Evolutionary conservation across 2,113 vertebrate genomes (phyloP), one percentile per base, ranked within the genome.

Genomic region (Charadrius vociferus): DNA sequence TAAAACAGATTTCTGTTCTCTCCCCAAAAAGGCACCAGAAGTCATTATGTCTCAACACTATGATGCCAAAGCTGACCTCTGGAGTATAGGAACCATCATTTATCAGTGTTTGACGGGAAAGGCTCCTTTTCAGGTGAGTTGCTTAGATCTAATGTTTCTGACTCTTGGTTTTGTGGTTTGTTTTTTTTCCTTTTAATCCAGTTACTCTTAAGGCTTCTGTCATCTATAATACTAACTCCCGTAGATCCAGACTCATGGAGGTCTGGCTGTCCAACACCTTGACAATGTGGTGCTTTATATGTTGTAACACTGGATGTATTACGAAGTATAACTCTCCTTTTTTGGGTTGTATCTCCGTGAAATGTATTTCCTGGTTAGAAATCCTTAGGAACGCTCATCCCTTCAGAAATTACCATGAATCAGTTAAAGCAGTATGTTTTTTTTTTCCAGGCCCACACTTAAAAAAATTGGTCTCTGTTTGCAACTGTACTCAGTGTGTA

Each of bases 1-100:
- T 74, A 53, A 85, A 88, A 53, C 8, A 24, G 9, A 30, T 72
- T 21, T 77, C 43, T 30, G 2, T 47, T 72, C 23, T 94, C 52
- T 95, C 39, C 14, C 47, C 22, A 3, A 12, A 34, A 97, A 99
- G 99, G 99, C 99, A 81, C 99, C 99, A 1, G 99, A 99, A 96
- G 99, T 99, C 73, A 99, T 99, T 97, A 99, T 99, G 99, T 99
- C 99, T 59, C 99, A 99, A 96, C 99, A 98, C 96, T 99, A 99
- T 0, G 99, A 99, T 70, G 99, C 99, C 96, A 99, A 99, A 98
- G 99, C 99, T 12, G 99, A 99, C 87, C 98, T 99, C 94, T 99
- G 99, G 99, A 99, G 99, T 96, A 99, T 99, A 29, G 99, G 99
- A 59, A 99, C 99, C 53, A 99, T 99, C 20, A 98, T 99, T 70